These are phyloP conservation scores for Deilephila elpenor DNA, from an alignment of 2,888 invertebrate species.

Conservation along the genomic window DNA sequence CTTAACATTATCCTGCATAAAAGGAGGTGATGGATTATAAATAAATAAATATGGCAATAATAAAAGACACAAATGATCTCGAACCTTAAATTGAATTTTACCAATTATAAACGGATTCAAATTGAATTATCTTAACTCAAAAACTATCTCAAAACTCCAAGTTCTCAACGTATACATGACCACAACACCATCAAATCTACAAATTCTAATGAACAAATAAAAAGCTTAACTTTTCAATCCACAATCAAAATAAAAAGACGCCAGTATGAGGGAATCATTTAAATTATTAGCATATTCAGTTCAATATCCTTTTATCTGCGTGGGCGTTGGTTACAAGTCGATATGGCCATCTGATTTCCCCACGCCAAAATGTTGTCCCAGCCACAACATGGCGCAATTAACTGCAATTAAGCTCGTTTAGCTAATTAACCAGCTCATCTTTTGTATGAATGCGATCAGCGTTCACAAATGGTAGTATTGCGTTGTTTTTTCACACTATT, in stretches of 20 bases:
- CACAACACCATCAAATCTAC: too few species aligned
- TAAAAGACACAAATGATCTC: too few species aligned
- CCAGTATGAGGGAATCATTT: neutral
- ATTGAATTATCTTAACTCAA: too few species aligned
- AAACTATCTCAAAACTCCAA: too few species aligned
- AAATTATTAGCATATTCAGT: neutral
- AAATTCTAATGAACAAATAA: too few species aligned
- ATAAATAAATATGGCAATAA: too few species aligned
- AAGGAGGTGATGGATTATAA: too few species aligned
- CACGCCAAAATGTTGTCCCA: neutral
- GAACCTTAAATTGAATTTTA: too few species aligned
- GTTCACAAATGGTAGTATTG: conserved; percentile 35
- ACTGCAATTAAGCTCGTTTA: conserved; percentile 69
- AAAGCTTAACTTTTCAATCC: too few species aligned
- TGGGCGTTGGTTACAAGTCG: neutral
- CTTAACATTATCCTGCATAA: too few species aligned
- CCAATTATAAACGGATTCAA: too few species aligned
- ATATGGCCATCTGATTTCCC: conserved; percentile 8
- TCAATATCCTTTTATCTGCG: neutral
- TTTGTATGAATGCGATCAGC: conserved; percentile 36
- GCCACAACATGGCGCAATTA: conserved; percentile 46
- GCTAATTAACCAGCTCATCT: conserved; percentile 57
- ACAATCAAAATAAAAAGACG: neutral
- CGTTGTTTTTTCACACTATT: neutral
- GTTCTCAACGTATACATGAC: too few species aligned